Base-by-base conservation (phyloP, 2,113 vertebrate genomes). In the Microcebus tavaratra region DNA sequence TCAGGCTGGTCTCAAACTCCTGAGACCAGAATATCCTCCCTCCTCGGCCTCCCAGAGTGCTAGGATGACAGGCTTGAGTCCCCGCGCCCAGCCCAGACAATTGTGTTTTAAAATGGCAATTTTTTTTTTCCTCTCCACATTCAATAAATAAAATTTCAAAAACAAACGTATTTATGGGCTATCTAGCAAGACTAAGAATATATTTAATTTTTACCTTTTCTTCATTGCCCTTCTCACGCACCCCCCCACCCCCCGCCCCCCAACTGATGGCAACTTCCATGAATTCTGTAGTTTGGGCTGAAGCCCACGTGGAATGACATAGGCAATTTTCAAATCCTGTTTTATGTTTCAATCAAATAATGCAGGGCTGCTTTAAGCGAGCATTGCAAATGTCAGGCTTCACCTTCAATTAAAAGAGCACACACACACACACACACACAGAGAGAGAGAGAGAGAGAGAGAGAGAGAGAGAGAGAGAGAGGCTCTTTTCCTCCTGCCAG, bases 401-500 rank as follows among this genome's bases (percentile, higher is more conserved):
- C 88, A 55, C 63, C 92, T 96, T 97, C 95, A 95, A 92, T 68
- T 90, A 94, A 96, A 90, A 97, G 17, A 98, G 80, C 23, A 13
- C 14, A 85, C 23, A 31, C n/a, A n/a, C n/a, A n/a, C n/a, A n/a
- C n/a, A n/a, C n/a, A n/a, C n/a, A n/a, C n/a, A n/a, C n/a, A n/a
- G 36, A 36, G 63, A 96, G 73, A 96, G 25, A 85, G 23, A 31
- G 67, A 96, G 76, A 96, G 25, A 85, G 27, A 31, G 36, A 36
- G 63, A 96, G 73, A 96, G 25, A 85, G 23, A 31, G 67, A 96
- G 76, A 96, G 25, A 85, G 27, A 31, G 67, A 96, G 76, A 96
- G 25, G 31, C 61, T 80, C 80, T 80, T 55, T 55, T 90, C 97
- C 70, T 29, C 78, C 53, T 88, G 85, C 39, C 34, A 80, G 39